A percentile compares a stretch with the other conserved stretches of the same genome.
phyloP scores from a whole-genome alignment of 37 sponge, comb jelly and placozoan genomes.

The Hormiphora californensis region DNA sequence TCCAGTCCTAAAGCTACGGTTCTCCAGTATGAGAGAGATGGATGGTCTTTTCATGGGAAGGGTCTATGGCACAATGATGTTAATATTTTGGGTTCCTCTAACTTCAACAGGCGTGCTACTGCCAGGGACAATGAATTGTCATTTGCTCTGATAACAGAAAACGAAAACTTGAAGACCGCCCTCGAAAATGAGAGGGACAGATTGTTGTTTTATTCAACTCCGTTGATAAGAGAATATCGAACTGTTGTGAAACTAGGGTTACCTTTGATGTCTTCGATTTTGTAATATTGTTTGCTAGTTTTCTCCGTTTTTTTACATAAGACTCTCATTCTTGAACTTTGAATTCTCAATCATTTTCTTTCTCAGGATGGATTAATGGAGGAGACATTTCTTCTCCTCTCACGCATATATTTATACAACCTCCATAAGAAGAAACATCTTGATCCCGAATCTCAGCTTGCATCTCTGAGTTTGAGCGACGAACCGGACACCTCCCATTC shows the following conservation, averaged over 20 bases:
- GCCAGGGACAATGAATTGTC: constrained; percentile 4
- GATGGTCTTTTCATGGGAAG: constrained; percentile 36
- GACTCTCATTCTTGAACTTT: too few species aligned
- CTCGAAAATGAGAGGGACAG: neutral
- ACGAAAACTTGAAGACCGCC: neutral
- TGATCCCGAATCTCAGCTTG: too few species aligned
- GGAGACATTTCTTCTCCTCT: constrained; percentile 1
- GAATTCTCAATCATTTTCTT: neutral
- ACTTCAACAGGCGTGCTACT: constrained; percentile 14
- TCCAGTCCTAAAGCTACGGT: neutral
- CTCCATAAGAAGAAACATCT: neutral
- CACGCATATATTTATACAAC: constrained; percentile 15
- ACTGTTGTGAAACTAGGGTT: neutral
- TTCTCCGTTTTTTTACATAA: neutral
- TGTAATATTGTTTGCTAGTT: neutral
- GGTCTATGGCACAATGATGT: constrained; percentile 7
- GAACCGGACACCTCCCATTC: too few species aligned
- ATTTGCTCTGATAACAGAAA: constrained; percentile 3
- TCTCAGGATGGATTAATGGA: constrained; percentile 32
- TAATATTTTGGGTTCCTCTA: constrained; percentile 31
- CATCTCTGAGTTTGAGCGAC: too few species aligned
- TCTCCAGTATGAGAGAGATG: neutral
- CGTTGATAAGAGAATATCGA: neutral
- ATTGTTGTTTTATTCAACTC: neutral
- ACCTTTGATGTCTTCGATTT: neutral